Percentiles rank a stretch among this genome's conserved stretches.
Conservation (phyloP, 2,888 invertebrate genomes). For the Busseola fusca region DNA sequence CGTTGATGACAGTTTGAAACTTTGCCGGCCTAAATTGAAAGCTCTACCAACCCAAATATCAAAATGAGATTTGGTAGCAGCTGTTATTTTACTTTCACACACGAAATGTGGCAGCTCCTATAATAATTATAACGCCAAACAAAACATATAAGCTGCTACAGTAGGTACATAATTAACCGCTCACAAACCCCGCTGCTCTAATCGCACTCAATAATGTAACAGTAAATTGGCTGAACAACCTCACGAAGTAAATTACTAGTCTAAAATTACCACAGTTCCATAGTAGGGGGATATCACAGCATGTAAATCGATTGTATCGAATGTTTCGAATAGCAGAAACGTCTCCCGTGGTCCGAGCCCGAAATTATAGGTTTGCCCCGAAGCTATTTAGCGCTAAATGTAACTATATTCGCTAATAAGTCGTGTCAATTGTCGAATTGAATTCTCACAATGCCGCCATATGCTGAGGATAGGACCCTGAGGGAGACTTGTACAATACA, state of each 20-base stretch:
- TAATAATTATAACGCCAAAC: slow-evolving; percentile 60
- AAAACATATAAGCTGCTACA: slow-evolving; percentile 56
- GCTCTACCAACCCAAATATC: slow-evolving; percentile 30
- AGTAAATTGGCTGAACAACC: slow-evolving; percentile 68
- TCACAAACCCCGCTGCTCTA: slow-evolving; percentile 70
- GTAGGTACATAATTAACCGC: slow-evolving; percentile 66
- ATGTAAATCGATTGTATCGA: slow-evolving; percentile 79
- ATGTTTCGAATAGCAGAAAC: slow-evolving; percentile 72
- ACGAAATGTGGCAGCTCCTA: slow-evolving; percentile 34
- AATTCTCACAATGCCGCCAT: slow-evolving; percentile 73
- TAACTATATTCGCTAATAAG: slow-evolving; percentile 85
- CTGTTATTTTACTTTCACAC: slow-evolving; percentile 41
- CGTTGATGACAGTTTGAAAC: slow-evolving; percentile 48
- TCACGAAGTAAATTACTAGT: slow-evolving; percentile 71
- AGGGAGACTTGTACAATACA: slow-evolving; percentile 51
- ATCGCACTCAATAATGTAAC: slow-evolving; percentile 71
- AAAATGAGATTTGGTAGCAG: slow-evolving; percentile 46
- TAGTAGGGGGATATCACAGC: slow-evolving; percentile 73
- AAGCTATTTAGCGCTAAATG: slow-evolving; percentile 81
- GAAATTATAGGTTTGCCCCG: slow-evolving; percentile 85
- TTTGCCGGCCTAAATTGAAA: slow-evolving; percentile 38
- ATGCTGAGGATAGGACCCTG: slow-evolving; percentile 71
- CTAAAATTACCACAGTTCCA: slow-evolving; percentile 74
- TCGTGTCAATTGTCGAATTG: slow-evolving; percentile 79
- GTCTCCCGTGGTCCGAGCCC: slow-evolving; percentile 77